Evolutionary conservation across 2,888 invertebrate species (phyloP), one percentile per base, ranked within the genome.

Genomic region (Agrotis puta): DNA sequence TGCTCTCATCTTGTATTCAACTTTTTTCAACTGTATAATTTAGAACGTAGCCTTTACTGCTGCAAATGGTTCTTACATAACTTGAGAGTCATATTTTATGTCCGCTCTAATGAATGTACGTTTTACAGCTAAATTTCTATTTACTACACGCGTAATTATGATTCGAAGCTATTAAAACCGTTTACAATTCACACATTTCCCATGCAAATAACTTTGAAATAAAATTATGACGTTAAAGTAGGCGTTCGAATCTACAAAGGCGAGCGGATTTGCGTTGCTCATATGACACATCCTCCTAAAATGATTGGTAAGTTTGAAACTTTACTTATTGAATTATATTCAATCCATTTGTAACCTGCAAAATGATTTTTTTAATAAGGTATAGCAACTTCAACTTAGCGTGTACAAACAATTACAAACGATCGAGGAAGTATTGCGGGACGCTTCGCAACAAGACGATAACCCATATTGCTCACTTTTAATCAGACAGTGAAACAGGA

Each of bases 121-220:
- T 51, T 71, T 57, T 48, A 70, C 45, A 51, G 39, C 57, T 33
- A 68, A 79, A 68, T 58, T 71, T 22, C 51, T 62, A 67, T 65
- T 71, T 65, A 63, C 57, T 71, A 58, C 43, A 56, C 61, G 27
- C 24, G 51, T 64, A 61, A 70, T 64, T 70, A 70, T 54, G 64
- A 67, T 39, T 54, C 58, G 24, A 51, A 22, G 54, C 54, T 77
- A 72, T 65, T 76, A 72, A 66, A 75, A 56, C 62, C 65, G 56
- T 81, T 77, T 53, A 81, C 64, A 63, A 59, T 81, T 76, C 72
- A 79, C 72, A 72, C 54, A 64, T 65, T 81, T 71, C 45, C 64
- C 64, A 71, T 64, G 67, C 45, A 71, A 76, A 76, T 67, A 75
- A 67, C 62, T 71, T 59, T 63, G 56, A 54, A 59, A 64, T 62